Base-by-base conservation (phyloP, 2,113 vertebrate genomes). In the Bucco capensis region DNA sequence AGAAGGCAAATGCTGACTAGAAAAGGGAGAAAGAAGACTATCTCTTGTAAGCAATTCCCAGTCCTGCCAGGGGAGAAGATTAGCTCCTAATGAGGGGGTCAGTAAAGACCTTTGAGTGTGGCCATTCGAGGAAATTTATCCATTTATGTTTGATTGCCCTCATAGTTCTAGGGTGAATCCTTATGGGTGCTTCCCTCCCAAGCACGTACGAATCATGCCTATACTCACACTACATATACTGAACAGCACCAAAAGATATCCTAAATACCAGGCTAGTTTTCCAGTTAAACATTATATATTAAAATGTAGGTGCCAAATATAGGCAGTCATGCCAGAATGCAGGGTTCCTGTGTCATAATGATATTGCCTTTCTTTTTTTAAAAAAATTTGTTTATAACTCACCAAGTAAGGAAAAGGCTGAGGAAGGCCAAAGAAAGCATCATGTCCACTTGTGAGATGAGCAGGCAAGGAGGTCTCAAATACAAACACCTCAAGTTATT, bases 151-250 rank as follows among this genome's bases (percentile, higher is more conserved):
- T 66, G 76, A 62, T 53, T 77, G 27, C 11, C 47, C 17, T 77
- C 44, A 56, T 23, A 53, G 27, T 37, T 74, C 35, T 33, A 61
- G 21, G 7, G 12, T 22, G 18, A 83, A 58, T 70, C 16, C 5
- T 62, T 76, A 33, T 6, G 5, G 38, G 10, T 27, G 2, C 14
- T 62, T 90, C 16, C 30, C 37, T 60, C 27, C 30, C 49, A 74
- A 64, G 30, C 12, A 66, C 1, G 0, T 38, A 42, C 0, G 0
- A 62, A 53, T 58, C 35, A 42, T n/a, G 12, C 5, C 46, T 64
- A 10, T 67, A 47, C 5, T 89, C 30, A 47, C 6, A 12, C n/a
- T 38, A 40, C 15, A 16, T 35, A 58, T 81, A 84, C 12, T 57
- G 21, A 85, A 31, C 8, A 8, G 13, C 33, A 14, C 27, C 40